Evolutionary conservation across 2,797 vertebrate species (phyloP), one percentile per base, ranked within the genome.

Genomic region (Gadopsis bispinosus): DNA sequence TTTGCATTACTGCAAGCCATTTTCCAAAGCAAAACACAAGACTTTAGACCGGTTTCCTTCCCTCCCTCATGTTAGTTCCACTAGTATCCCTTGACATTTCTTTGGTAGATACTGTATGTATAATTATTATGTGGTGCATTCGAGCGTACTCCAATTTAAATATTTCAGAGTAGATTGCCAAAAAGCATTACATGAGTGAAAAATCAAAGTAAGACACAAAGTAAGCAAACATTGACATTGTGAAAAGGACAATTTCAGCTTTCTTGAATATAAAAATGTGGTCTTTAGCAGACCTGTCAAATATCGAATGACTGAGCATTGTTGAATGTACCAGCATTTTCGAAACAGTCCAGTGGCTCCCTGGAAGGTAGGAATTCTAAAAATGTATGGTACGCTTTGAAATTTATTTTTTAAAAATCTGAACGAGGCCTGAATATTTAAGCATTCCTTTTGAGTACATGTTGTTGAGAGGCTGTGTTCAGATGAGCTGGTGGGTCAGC

Each of bases 401-500:
- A 50, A 26, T 26, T 26, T 26, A 1, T 26, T 26, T 26, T 26
- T 26, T 26, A n/a, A n/a, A 66, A 35, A 43, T 29, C 47, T 14
- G 50, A 60, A 41, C n/a, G 33, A 69, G 54, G 58, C 55, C 58
- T 65, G 3, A 68, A 20, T 56, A 56, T 26, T 54, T 45, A 84
- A 53, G 50, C 29, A 22, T 78, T 73, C 26, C 33, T 39, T 81
- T 63, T 67, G 60, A 72, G 45, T 54, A 43, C 33, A 60, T 51
- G 26, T 39, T 75, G 20, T 50, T 41, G 9, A 65, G 41, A 1
- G 19, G 26, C 41, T 55, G 6, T 14, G 10, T 58, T 73, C 20
- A 71, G 53, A 76, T 16, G 43, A 41, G 35, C 22, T 31, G 12
- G 16, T 58, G 37, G 73, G 47, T 73, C 73, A 73, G 47, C 9